Percentiles rank a stretch among this genome's conserved stretches.
Evolutionary conservation across 2,797 vertebrate species (phyloP).

Genomic region (Spheniscus humboldti): DNA sequence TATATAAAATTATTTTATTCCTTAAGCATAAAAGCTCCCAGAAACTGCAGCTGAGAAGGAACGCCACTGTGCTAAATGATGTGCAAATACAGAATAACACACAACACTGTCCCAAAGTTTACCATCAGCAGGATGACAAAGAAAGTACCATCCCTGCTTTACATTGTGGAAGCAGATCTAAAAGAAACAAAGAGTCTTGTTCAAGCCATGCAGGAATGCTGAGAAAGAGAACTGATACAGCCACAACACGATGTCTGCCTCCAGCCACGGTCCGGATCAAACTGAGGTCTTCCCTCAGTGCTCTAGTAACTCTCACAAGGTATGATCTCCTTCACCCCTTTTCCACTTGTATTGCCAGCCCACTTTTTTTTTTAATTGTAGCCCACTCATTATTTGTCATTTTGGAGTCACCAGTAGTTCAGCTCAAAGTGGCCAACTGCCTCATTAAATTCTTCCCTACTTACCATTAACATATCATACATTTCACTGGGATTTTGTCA

Average conservation of each 20-base stretch:
- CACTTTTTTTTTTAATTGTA: neutral
- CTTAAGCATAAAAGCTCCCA: neutral
- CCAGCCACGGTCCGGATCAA: neutral
- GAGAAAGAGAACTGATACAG: neutral
- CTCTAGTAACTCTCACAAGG: neutral
- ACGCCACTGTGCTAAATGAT: neutral
- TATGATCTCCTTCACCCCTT: neutral
- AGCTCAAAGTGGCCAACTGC: neutral
- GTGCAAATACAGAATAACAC: neutral
- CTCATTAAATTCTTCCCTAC: conserved; percentile 26
- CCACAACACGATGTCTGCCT: neutral
- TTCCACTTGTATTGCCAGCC: neutral
- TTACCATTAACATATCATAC: conserved; percentile 20
- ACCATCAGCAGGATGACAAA: neutral
- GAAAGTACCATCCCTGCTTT: neutral
- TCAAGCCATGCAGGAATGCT: neutral
- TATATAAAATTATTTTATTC: neutral
- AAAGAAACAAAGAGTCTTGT: neutral
- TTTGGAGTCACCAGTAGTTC: neutral
- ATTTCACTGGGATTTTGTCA: conserved; percentile 22
- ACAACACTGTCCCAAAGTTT: neutral
- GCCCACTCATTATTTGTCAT: neutral
- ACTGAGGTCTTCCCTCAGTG: neutral
- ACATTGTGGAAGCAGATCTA: neutral
- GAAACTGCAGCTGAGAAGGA: neutral